A percentile compares a stretch with the other conserved stretches of the same genome.
These are phyloP conservation scores for Ciconia maguari DNA, from an alignment of 2,113 vertebrate genomes.

Conservation along the genomic window DNA sequence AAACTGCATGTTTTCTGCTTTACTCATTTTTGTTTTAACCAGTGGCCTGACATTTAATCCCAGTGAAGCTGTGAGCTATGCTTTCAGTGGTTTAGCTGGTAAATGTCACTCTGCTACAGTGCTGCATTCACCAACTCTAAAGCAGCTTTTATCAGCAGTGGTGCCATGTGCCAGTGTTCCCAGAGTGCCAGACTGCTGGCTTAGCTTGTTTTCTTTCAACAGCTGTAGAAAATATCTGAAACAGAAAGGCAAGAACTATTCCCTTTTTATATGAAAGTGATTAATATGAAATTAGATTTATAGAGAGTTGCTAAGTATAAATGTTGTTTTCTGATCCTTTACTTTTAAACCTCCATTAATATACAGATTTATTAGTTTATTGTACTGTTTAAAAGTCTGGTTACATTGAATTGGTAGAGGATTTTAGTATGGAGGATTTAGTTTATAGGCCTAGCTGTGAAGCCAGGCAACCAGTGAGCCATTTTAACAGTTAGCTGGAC, in stretches of 20 bases:
- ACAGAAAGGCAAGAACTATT: neutral
- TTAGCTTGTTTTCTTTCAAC: slow-evolving; percentile 24
- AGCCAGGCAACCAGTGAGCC: neutral
- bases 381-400: neutral
- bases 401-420: neutral
- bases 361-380: neutral
- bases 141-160: slow-evolving; percentile 65
- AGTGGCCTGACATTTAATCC: slow-evolving; percentile 68
- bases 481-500: neutral
- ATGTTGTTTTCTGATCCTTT: neutral
- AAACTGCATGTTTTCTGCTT: slow-evolving; percentile 19
- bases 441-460: neutral
- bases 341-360: neutral
- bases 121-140: slow-evolving; percentile 63
- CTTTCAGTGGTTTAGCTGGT: slow-evolving; percentile 59
- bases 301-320: neutral
- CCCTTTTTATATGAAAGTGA: neutral
- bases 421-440: neutral
- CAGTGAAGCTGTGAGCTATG: slow-evolving; percentile 16
- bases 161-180: slow-evolving; percentile 49
- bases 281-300: neutral
- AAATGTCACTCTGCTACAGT: slow-evolving; percentile 73
- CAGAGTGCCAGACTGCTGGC: neutral
- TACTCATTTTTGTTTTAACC: neutral
- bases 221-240: slow-evolving; percentile 13